These are phyloP conservation scores for Lucilia cuprina DNA, from an alignment of 1,140 invertebrate genomes.

Conservation along the genomic window DNA sequence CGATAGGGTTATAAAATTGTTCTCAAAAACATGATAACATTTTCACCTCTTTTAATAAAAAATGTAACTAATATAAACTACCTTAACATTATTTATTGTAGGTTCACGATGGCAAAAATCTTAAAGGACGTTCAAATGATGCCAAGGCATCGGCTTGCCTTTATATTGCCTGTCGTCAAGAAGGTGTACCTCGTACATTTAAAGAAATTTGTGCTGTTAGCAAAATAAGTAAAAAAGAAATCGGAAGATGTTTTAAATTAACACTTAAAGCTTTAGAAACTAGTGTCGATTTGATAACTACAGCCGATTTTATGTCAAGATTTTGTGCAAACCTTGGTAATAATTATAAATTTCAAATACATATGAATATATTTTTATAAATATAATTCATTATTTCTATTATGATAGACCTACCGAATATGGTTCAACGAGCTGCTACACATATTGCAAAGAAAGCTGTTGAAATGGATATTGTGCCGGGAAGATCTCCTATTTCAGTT, in stretches of 20 bases:
- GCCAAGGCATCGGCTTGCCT: constrained; percentile 98
- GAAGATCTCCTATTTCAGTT: constrained; percentile 98
- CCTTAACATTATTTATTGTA: constrained; percentile 53
- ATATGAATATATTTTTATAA: too few relatives aligned
- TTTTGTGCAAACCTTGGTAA: constrained; percentile 85
- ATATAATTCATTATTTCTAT: not conserved
- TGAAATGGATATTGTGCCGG: constrained; percentile 96
- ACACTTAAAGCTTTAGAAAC: constrained; percentile 93
- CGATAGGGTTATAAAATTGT: too few relatives aligned
- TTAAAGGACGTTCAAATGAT: constrained; percentile 95
- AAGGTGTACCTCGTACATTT: constrained; percentile 98
- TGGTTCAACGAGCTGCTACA: constrained; percentile 94
- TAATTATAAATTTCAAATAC: not conserved
- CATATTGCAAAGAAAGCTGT: constrained; percentile 96
- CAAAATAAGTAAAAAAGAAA: constrained; percentile 99
- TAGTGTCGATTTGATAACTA: constrained; percentile 97
- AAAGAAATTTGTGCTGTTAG: constrained; percentile 99
- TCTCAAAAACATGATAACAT: too few relatives aligned
- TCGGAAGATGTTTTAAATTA: constrained; percentile 94
- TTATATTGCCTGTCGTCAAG: constrained; percentile 98
- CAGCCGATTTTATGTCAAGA: constrained; percentile 97
- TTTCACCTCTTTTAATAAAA: too few relatives aligned
- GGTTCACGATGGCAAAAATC: constrained; percentile 95
- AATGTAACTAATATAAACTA: too few relatives aligned
- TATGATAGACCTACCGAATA: constrained; percentile 75